Evolutionary conservation across 2,888 invertebrate genomes (phyloP).

Genomic region (Biston betularia): DNA sequence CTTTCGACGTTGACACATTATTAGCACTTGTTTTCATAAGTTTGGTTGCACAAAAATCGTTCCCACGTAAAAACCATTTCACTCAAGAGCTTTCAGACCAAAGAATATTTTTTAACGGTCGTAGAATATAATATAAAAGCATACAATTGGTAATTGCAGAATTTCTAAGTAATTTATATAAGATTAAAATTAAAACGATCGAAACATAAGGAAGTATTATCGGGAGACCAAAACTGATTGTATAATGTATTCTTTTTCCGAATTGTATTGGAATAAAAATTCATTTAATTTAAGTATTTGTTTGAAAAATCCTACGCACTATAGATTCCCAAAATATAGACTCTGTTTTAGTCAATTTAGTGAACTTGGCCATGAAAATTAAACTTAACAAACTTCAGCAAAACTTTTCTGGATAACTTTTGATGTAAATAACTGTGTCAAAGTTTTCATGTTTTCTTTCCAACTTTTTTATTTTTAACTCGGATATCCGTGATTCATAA

Average conservation of each 20-base stretch:
- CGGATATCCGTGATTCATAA: slow-evolving; percentile 28
- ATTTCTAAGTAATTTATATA: slow-evolving; percentile 26
- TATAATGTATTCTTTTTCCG: slow-evolving; percentile 1
- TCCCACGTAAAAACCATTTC: slow-evolving; percentile 87
- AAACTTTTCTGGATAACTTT: slow-evolving; percentile 63
- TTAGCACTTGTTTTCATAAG: slow-evolving; percentile 71
- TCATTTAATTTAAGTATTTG: slow-evolving; percentile 6
- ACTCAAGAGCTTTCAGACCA: slow-evolving; percentile 86
- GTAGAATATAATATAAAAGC: slow-evolving; percentile 50
- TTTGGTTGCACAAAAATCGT: slow-evolving; percentile 85
- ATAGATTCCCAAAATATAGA: slow-evolving; percentile 36
- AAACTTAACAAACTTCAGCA: slow-evolving; percentile 53
- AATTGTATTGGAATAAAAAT: not conserved
- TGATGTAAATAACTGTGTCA: slow-evolving; percentile 58
- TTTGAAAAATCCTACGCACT: slow-evolving; percentile 45
- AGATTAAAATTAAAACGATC: slow-evolving; percentile 26
- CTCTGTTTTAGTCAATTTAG: slow-evolving; percentile 43
- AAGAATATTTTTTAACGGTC: slow-evolving; percentile 63
- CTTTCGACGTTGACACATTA: slow-evolving; percentile 79
- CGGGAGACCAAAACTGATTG: not conserved
- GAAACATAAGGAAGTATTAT: slow-evolving; percentile 23
- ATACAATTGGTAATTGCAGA: slow-evolving; percentile 32
- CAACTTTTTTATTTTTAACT: slow-evolving; percentile 48
- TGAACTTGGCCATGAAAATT: slow-evolving; percentile 38
- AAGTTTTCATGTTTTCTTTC: slow-evolving; percentile 51